Percentiles rank a stretch among this genome's conserved stretches.
phyloP scores from a whole-genome alignment of 2,888 invertebrate species.

The Hyppa rectilinea region DNA sequence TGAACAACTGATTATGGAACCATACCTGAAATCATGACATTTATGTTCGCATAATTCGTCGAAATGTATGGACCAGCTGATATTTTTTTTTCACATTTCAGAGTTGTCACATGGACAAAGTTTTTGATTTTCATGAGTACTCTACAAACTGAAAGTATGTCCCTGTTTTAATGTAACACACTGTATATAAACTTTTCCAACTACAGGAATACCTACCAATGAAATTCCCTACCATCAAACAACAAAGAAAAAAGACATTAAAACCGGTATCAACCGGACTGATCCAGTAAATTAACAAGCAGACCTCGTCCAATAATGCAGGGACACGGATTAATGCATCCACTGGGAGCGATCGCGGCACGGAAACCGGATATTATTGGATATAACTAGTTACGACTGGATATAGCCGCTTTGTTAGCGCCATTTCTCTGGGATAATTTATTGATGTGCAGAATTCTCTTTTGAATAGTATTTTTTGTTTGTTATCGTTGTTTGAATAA shows the following conservation, averaged over 20 bases:
- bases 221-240: too few species aligned
- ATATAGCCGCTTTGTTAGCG: slow-evolving; percentile 26
- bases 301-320: slow-evolving; percentile 37
- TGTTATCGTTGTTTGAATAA: neutral
- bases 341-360: slow-evolving; percentile 35
- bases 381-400: slow-evolving; percentile 50
- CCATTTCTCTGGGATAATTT: slow-evolving; percentile 5
- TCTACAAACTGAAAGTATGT: too few species aligned
- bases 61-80: too few species aligned
- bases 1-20: too few species aligned
- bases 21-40: too few species aligned
- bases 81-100: too few species aligned
- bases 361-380: slow-evolving; percentile 56
- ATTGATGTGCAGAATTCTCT: neutral
- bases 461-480: neutral
- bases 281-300: slow-evolving; percentile 32
- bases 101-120: too few species aligned
- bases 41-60: too few species aligned
- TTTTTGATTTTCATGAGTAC: too few species aligned
- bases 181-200: too few species aligned
- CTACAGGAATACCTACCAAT: too few species aligned
- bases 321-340: slow-evolving; percentile 47
- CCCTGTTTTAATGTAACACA: too few species aligned
- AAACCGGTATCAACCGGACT: slow-evolving; percentile 22
- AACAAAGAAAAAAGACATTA: slow-evolving; percentile 14